Conservation (phyloP, 2,113 vertebrate species). For the Neopipo cinnamomea region DNA sequence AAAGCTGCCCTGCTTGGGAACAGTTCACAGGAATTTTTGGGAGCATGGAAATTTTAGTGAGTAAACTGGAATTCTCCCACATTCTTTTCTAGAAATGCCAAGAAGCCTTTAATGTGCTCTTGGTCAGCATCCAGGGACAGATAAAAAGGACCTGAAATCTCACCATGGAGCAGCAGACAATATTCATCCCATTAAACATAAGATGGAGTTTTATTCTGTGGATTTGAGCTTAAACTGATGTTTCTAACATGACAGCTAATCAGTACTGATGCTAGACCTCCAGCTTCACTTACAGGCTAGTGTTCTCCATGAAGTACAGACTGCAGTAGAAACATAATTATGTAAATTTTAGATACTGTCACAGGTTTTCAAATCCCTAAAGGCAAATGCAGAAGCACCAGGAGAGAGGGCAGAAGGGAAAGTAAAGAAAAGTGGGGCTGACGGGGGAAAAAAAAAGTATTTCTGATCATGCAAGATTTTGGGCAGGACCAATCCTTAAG, state of each 20-base stretch:
- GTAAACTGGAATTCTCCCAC: background rate
- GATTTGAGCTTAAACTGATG: background rate
- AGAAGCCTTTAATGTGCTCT: background rate
- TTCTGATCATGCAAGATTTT: background rate
- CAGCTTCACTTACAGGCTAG: background rate
- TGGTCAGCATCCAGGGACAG: background rate
- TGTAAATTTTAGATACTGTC: background rate
- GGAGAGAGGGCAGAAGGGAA: background rate
- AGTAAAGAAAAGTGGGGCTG: background rate
- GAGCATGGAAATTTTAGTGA: background rate
- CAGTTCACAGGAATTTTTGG: background rate
- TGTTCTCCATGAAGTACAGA: background rate
- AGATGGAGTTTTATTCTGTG: background rate
- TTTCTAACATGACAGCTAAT: background rate
- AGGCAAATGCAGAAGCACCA: background rate
- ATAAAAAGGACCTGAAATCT: background rate
- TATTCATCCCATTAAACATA: background rate
- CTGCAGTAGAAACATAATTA: background rate
- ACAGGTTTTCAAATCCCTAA: background rate
- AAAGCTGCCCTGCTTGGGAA: background rate
- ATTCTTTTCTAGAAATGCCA: constrained; percentile 11
- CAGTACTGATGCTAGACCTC: background rate
- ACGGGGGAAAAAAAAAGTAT: background rate
- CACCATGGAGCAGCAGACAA: background rate
- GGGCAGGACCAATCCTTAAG: background rate